Conservation (phyloP, 2,113 vertebrate genomes). For the Oreochromis tanganicae region DNA sequence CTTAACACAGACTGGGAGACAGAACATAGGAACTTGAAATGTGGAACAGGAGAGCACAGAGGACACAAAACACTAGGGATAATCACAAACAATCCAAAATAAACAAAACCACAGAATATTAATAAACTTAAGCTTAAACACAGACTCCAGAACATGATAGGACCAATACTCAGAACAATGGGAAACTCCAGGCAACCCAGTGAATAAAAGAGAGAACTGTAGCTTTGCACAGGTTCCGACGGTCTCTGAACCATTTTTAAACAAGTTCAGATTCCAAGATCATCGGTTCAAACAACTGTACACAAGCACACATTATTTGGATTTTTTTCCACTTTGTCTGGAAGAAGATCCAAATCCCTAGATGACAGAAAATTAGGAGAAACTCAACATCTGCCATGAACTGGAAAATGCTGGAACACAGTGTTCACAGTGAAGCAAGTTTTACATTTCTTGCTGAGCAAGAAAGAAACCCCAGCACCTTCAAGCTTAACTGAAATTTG, state of each 20-base stretch:
- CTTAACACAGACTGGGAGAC: no score
- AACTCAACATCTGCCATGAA: accelerated
- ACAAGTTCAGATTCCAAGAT: neutral
- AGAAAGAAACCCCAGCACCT: neutral
- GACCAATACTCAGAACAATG: neutral
- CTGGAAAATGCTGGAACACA: neutral
- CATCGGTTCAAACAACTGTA: neutral
- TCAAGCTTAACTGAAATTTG: neutral
- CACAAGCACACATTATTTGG: neutral
- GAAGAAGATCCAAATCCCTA: neutral
- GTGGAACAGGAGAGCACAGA: no score
- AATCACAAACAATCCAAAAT: no score
- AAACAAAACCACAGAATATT: no score
- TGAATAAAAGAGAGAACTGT: neutral
- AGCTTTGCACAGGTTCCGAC: neutral
- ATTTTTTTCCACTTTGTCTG: neutral
- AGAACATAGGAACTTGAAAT: no score
- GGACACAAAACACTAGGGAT: no score
- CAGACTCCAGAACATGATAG: no score
- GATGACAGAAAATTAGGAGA: neutral
- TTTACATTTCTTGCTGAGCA: neutral
- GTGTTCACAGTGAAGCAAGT: neutral
- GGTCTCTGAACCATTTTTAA: neutral
- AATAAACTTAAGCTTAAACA: no score
- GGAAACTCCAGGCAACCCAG: neutral